Evolutionary conservation across 2,797 vertebrate species (phyloP).

Genomic region (Pempheris klunzingeri): DNA sequence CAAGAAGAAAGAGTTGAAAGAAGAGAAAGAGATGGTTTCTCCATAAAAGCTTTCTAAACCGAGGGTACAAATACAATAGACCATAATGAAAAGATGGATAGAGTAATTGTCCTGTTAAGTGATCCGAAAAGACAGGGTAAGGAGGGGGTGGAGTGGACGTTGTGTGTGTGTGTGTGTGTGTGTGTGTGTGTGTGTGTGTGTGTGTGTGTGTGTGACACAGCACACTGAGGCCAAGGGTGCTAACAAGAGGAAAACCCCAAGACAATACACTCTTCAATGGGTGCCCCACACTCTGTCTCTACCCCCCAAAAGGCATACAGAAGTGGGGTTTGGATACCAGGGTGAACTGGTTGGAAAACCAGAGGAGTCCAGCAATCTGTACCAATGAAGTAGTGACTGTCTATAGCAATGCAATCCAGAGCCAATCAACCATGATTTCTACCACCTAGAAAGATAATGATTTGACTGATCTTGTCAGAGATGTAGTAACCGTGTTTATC

Average conservation of each 20-base stretch:
- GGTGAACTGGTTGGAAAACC: background rate
- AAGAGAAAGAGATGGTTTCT: conserved; percentile 79
- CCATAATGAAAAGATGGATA: conserved; percentile 85
- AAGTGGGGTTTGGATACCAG: conserved; percentile 16
- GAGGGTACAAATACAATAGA: conserved; percentile 82
- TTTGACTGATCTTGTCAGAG: background rate
- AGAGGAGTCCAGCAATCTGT: background rate
- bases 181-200: conserved; percentile 75
- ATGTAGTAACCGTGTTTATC: no score
- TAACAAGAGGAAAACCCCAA: conserved; percentile 85
- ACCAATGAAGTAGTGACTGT: background rate
- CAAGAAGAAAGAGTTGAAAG: conserved; percentile 60
- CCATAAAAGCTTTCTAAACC: conserved; percentile 85
- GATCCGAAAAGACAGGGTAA: conserved; percentile 83
- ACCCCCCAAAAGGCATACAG: conserved; percentile 30
- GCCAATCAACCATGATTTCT: background rate
- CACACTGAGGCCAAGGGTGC: conserved; percentile 87
- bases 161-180: conserved; percentile 5
- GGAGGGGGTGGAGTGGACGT: conserved; percentile 43
- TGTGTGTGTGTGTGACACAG: conserved; percentile 56
- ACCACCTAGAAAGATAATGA: background rate
- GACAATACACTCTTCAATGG: conserved; percentile 81
- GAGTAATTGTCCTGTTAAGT: conserved; percentile 90
- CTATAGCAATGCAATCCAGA: background rate
- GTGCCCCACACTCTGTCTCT: conserved; percentile 51